Base-by-base conservation (phyloP, 2,797 vertebrate genomes). In the Gila robusta region DNA sequence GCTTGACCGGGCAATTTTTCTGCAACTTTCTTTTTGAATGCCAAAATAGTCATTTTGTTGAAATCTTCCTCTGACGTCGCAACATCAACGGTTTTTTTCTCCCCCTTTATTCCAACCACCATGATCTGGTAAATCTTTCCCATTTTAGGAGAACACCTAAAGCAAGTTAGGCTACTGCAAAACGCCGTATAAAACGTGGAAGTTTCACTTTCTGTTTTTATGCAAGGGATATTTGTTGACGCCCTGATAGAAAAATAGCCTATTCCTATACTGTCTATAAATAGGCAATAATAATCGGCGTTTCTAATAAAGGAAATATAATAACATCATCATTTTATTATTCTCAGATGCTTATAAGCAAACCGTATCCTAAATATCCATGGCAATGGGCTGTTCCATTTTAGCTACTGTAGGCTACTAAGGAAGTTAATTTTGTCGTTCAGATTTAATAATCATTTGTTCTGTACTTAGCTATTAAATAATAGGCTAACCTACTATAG, bases 111-210 rank as follows among this genome's bases (percentile, higher is more conserved):
- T 6, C 94, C 95, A 17, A 66, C 4, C 5, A 96, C 88, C 0
- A 74, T 0, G 0, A 96, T 86, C 70, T 95, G 94, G 81, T 81
- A 95, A 28, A 93, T 89, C 69, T 94, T 94, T 0, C 94, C 94
- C 95, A 96, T 95, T 10, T 26, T 37, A 54, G 6, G 7, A 0
- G 4, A 23, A 49, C 23, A 47, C 4, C 32, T 28, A 79, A 74
- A 64, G 5, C 56, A 54, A 81, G 3, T 59, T 41, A 23, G 21
- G 2, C 44, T 49, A 6, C n/a, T 28, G 17, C 5, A 47, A 47
- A 35, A 32, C 41, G 0, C 11, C 3, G 5, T 12, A 7, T 21
- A 70, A 39, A 71, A 56, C 12, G 16, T 2, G 2, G 6, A 44
- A 35, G 49, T 88, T 89, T 89, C 85, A 56, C 28, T 89, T 89